phyloP scores from a whole-genome alignment of 2,797 vertebrate genomes.

The Characodon lateralis region DNA sequence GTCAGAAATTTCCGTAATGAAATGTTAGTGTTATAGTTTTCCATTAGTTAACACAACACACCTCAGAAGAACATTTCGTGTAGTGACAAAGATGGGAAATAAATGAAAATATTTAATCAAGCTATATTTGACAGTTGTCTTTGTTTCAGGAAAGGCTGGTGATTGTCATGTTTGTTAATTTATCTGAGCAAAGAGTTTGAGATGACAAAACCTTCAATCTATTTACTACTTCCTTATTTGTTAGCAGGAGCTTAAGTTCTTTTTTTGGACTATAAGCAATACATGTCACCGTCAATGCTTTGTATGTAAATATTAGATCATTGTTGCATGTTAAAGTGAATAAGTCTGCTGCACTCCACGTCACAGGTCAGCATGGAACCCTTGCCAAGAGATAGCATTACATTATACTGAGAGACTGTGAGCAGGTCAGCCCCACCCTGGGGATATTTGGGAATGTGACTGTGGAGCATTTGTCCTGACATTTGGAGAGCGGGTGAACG shows the following conservation, averaged over 20 bases:
- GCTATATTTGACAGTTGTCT: not conserved
- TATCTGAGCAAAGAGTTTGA: too few relatives aligned
- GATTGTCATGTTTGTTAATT: not conserved
- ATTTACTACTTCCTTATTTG: constrained; percentile 22
- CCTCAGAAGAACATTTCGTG: not conserved
- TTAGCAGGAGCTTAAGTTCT: constrained; percentile 12
- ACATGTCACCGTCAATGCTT: constrained; percentile 1
- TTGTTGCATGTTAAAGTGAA: constrained; percentile 29
- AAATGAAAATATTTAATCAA: not conserved
- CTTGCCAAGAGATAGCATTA: constrained; percentile 60
- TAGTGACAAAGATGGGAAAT: not conserved
- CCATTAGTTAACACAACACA: not conserved
- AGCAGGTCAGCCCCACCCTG: constrained; percentile 61
- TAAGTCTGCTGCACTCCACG: constrained; percentile 17
- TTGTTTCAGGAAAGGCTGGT: not conserved
- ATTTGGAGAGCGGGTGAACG: constrained; percentile 75
- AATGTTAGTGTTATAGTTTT: not conserved
- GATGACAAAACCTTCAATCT: too few relatives aligned
- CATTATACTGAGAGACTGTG: constrained; percentile 55
- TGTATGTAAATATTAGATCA: constrained; percentile 16
- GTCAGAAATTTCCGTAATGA: not conserved
- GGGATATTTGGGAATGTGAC: constrained; percentile 42
- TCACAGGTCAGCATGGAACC: constrained; percentile 54
- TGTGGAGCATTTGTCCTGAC: constrained; percentile 65
- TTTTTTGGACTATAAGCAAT: constrained; percentile 13